Base-by-base conservation (phyloP, 2,888 invertebrate genomes). In the Hyposoter didymator region DNA sequence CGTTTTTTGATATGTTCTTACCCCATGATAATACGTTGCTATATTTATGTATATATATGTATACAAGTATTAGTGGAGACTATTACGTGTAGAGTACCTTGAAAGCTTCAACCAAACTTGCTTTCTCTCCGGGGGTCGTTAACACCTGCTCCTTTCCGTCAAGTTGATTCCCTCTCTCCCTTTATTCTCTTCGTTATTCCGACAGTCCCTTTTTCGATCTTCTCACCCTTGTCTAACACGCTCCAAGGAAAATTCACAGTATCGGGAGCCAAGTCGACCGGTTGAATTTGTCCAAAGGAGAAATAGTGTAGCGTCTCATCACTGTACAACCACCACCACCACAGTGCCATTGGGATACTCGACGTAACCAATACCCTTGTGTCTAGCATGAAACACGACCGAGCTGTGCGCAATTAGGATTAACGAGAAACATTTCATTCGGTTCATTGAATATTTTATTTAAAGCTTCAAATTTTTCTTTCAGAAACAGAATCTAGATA, bases 111-210 rank as follows among this genome's bases (percentile, higher is more conserved):
- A 76, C 85, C 69, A 75, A 76, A 85, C 85, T 79, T 75, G 76
- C 66, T 64, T 74, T 85, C 79, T 79, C 84, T 89, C 89, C 85
- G 81, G 78, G 85, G 88, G 90, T 91, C 91, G 90, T 91, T 91
- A 91, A 90, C 91, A 91, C 91, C 91, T 91, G 91, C 91, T 90
- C 90, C 89, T 86, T 89, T 89, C 90, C 91, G 88, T 89, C 86
- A 89, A 90, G 88, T 88, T 88, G 90, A 89, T 88, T 86, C 78
- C n/a, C n/a, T 49, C 72, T 35, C 72, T 39, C 78, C 14, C 49
- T 62, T 70, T 22, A 62, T 59, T 74, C 45, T 79, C 47, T 43
- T 47, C 69, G 49, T 78, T 72, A 69, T 69, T n/a, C 43, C 70
- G 45, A 45, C 64, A 64, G 45, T 66, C 81, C 74, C 80, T 78